Evolutionary conservation across 53 echinoderm and acorn worm genomes (phyloP), one percentile per base, ranked within the genome.

Genomic region (Pentamera pediparva): DNA sequence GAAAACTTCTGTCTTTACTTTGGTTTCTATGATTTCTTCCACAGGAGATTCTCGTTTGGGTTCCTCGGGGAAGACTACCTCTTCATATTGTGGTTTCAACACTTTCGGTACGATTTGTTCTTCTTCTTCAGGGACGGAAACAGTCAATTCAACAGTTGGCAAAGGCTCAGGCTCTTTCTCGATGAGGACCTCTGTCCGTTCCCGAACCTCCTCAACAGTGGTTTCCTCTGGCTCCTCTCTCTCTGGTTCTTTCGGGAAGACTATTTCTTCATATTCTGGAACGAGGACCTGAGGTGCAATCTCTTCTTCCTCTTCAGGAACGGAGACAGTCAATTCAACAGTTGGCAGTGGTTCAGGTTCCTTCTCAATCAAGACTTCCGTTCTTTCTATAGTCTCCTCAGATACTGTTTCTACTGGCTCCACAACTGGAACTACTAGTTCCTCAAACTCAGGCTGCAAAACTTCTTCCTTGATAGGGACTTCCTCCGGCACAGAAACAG

Each of bases 401-500:
- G 21, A 12, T 6, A 38, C 3, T 26, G 50, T 19, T 37, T 79
- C 69, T 41, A 5, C 17, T 13, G 43, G 41, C 26, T 65, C 40
- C 29, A 17, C 39, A 34, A 48, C 54, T 18, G 79, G 79, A 12
- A 69, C 36, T 12, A 69, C 79, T 18, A 70, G 58, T 39, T 51
- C 35, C 40, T 80, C 77, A 62, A 77, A 77, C 62, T 77, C 77
- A 47, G 77, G 77, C 26, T 77, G 77, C 40, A 84, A 56, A 33
- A 59, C 45, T 39, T 79, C 84, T 33, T 72, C 73, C 3, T 27
- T 28, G 52, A 79, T 73, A 32, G 38, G 62, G 22, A 79, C 51
- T 35, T 85, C 74, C 57, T 45, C 56, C 47, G 83, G 83, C 70
- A 89, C 75, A 62, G 77, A 81, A 73, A 89, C 54, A 4, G 82